A percentile compares a stretch with the other conserved stretches of the same genome.
Evolutionary conservation across 2,113 vertebrate genomes (phyloP).

Genomic region (Cynoglossus semilaevis): DNA sequence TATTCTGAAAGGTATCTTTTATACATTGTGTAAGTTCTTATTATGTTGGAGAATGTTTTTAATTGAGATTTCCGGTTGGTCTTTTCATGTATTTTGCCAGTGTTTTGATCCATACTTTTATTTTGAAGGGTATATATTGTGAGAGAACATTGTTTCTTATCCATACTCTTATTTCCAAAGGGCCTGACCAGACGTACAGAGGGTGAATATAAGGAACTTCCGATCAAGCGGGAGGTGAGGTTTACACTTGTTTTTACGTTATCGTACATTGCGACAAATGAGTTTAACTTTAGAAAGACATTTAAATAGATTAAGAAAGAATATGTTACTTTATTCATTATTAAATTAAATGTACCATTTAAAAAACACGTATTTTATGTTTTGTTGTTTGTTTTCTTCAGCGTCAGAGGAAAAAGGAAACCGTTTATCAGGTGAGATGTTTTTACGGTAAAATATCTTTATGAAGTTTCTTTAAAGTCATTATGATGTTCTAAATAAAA

Average conservation of each 20-base stretch:
- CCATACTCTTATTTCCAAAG: slow-evolving; percentile 25
- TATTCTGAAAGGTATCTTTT: too few species aligned
- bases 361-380: not conserved
- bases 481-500: too few species aligned
- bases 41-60: not conserved
- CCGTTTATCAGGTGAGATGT: slow-evolving; percentile 72
- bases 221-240: slow-evolving; percentile 54
- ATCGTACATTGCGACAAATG: not conserved
- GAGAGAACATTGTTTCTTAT: not conserved
- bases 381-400: slow-evolving; percentile 16
- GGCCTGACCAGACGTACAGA: slow-evolving; percentile 28
- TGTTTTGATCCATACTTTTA: not conserved
- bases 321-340: too few species aligned
- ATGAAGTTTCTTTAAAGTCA: too few species aligned
- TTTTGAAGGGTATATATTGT: not conserved
- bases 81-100: not conserved
- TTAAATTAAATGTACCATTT: not conserved
- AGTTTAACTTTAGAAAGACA: too few species aligned
- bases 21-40: too few species aligned
- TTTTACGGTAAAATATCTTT: not conserved
- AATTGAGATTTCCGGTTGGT: too few species aligned
- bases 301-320: too few species aligned
- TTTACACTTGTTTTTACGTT: not conserved
- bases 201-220: slow-evolving; percentile 65
- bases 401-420: slow-evolving; percentile 60